Evolutionary conservation across 2,113 vertebrate species (phyloP), one percentile per base, ranked within the genome.

Genomic region (Pseudopodoces humilis): DNA sequence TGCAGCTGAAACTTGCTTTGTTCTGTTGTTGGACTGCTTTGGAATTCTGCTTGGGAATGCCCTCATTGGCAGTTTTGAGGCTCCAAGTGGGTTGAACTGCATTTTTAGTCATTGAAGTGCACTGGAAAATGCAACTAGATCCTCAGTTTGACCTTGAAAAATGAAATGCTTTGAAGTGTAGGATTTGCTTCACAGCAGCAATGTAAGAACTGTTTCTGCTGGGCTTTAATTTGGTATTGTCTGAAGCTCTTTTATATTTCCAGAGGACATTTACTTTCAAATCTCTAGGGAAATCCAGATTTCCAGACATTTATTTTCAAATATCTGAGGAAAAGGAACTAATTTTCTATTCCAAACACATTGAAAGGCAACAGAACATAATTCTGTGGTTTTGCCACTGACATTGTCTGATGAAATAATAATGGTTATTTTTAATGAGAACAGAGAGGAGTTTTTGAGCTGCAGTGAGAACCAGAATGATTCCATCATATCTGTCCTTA

Each of bases 141-240:
- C 67, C 56, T 87, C 50, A 52, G 7, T 69, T 74, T 74, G 60
- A 86, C 90, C 83, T 93, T 93, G 87, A 77, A 70, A 90, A 93
- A 63, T 43, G 11, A 80, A 93, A 80, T 60, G 35, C 93, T 96
- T 95, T 91, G 55, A 95, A 88, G 78, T 77, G 43, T 12, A 59
- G 39, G 87, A 77, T 93, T 95, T 72, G 37, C 63, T 95, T 86
- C 71, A 80, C 46, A 74, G 28, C 49, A 80, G 35, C 31, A 25
- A 63, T 50, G 35, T 39, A 63, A 85, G 85, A 83, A 44, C 13
- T 37, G 9, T 47, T 39, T 39, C n/a, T 20, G 11, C 33, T 80
- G 33, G 62, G 43, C 74, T 91, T 94, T 83, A 77, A 52, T 91
- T 93, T 88, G 87, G 59, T 88, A 80, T 93, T 95, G 82, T 95